A percentile compares a stretch with the other conserved stretches of the same genome.
Evolutionary conservation across 2,797 vertebrate species (phyloP).

Genomic region (Okamejei kenojei): DNA sequence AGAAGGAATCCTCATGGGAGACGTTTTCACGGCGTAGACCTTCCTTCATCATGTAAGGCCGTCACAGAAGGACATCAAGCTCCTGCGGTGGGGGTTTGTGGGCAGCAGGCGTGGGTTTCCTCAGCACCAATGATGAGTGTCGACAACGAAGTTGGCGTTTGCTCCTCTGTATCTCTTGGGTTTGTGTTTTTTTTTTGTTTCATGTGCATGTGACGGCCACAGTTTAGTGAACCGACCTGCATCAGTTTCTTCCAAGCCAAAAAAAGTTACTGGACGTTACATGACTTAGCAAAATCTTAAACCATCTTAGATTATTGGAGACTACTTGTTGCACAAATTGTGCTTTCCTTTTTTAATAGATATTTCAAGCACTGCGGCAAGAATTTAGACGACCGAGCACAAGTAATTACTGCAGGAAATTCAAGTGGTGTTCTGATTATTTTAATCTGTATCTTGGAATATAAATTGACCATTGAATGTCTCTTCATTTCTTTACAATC

Average conservation of each 20-base stretch:
- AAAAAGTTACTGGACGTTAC: neutral
- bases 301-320: neutral
- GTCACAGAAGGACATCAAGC: no score
- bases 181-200: no score
- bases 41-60: no score
- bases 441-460: constrained; percentile 26
- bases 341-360: neutral
- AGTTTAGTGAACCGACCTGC: neutral
- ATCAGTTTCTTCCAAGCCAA: neutral
- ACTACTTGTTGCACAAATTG: neutral
- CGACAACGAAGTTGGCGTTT: neutral
- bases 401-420: neutral
- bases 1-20: no score
- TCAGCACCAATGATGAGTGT: neutral
- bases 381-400: neutral
- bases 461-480: neutral
- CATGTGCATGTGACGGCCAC: neutral
- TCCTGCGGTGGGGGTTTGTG: no score
- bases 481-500: neutral
- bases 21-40: no score
- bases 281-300: neutral
- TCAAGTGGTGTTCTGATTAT: neutral
- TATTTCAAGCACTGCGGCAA: neutral
- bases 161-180: neutral
- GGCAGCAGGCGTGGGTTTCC: no score